Evolutionary conservation across 2,888 invertebrate genomes (phyloP).

Genomic region (Hirtodrosophila duncani): DNA sequence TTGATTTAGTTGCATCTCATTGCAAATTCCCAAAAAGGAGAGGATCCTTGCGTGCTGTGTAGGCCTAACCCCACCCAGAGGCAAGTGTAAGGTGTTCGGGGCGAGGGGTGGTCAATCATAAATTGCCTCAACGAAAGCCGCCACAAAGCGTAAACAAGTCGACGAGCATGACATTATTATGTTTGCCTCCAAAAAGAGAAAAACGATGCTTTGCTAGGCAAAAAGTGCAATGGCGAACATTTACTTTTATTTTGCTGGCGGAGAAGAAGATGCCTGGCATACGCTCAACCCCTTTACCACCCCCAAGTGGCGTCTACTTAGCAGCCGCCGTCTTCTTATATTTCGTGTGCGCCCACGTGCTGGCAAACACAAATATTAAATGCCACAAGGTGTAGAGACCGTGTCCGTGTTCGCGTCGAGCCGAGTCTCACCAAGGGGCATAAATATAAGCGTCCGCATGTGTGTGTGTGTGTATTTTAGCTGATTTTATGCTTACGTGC

Average conservation of each 20-base stretch:
- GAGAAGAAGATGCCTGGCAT: no score
- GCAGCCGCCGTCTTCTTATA: no score
- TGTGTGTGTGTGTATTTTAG: constrained; percentile 42
- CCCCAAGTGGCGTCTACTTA: constrained; percentile 6
- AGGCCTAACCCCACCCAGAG: not conserved
- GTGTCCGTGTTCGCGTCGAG: constrained; percentile 56
- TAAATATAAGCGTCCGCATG: constrained; percentile 45
- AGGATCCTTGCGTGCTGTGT: constrained; percentile 23
- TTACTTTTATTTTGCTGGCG: no score
- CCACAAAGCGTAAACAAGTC: constrained; percentile 69
- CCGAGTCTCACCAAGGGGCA: constrained; percentile 47
- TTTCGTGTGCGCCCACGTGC: constrained; percentile 1
- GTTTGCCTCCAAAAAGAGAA: constrained; percentile 54
- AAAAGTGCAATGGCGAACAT: constrained; percentile 57
- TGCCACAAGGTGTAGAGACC: constrained; percentile 68
- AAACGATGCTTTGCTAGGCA: constrained; percentile 27
- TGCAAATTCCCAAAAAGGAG: no score
- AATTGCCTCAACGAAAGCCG: constrained; percentile 56
- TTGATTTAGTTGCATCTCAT: not conserved
- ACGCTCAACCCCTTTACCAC: no score
- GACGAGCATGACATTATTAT: constrained; percentile 64
- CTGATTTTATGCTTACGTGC: constrained; percentile 63
- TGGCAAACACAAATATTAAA: constrained; percentile 64
- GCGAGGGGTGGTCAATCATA: constrained; percentile 63
- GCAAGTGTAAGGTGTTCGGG: constrained; percentile 13